A percentile compares a stretch with the other conserved stretches of the same genome.
These are phyloP conservation scores for Jaculus jaculus DNA, from an alignment of 2,113 vertebrate species.

Conservation along the genomic window DNA sequence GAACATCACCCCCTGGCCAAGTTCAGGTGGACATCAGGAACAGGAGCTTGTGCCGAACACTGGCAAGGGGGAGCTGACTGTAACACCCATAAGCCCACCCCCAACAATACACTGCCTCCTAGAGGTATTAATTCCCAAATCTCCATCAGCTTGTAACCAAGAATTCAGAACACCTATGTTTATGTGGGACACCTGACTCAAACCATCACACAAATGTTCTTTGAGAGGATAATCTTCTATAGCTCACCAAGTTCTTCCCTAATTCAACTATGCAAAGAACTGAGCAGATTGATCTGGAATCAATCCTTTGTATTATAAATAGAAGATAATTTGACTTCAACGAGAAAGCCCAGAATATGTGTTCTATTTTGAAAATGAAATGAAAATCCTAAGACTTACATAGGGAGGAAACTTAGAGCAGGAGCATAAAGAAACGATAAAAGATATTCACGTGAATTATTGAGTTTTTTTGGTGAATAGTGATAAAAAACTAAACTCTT, in stretches of 20 bases:
- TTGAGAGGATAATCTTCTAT: neutral
- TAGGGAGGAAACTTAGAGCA: neutral
- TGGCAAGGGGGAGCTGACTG: too few species aligned
- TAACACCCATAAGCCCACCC: too few species aligned
- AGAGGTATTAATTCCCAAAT: too few species aligned
- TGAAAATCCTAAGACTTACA: neutral
- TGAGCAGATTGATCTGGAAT: neutral
- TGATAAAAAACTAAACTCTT: neutral
- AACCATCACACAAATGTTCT: too few species aligned
- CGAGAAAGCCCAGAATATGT: neutral
- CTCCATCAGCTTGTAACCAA: too few species aligned
- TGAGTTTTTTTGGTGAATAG: neutral
- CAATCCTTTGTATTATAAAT: neutral
- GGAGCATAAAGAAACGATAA: neutral
- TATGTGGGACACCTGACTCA: too few species aligned
- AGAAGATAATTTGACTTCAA: neutral
- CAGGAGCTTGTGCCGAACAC: too few species aligned
- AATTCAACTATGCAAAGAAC: neutral
- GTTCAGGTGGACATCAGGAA: too few species aligned
- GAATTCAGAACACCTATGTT: too few species aligned
- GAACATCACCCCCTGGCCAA: too few species aligned
- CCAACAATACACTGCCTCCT: too few species aligned
- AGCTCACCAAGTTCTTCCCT: neutral
- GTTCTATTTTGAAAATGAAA: neutral
- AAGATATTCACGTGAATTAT: neutral